Base-by-base conservation (phyloP, 2,888 invertebrate genomes). In the Pemphredon lugubris region DNA sequence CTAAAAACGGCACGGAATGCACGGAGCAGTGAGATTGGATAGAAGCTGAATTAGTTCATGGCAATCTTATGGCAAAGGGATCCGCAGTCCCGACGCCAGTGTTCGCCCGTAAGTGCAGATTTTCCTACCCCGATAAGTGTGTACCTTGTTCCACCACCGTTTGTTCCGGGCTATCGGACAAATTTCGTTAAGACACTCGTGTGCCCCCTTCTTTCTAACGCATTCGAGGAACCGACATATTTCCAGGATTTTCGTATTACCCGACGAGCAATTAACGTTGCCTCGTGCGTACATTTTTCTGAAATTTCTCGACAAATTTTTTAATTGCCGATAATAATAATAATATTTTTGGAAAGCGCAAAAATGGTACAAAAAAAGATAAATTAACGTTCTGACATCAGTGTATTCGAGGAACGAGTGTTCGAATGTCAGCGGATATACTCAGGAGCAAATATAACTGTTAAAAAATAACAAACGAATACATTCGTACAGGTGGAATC, bases 1-100 rank as follows among this genome's bases (percentile, higher is more conserved):
- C 77, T 83, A 84, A 86, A 86, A 84, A 87, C 82, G 74, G 69
- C 70, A 60, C 63, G 59, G 69, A 83, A 83, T 82, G 81, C 79
- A 82, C 79, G 77, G 7, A 73, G 69, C 64, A 73, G 67, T 69
- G 75, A 75, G 79, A 81, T 85, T 83, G 82, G 81, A 68, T 81
- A 81, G 69, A 72, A 63, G 76, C 70, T 73, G 75, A 83, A 83
- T 75, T 76, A 81, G 78, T 82, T 75, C 73, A 76, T 75, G 75
- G 77, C 69, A 79, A 76, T 75, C 73, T 73, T 72, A 72, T 74
- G 74, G 54, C 57, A 76, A 59, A 70, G 68, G 71, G 69, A 77
- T 75, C 75, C 58, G 66, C 67, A 50, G 47, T 42, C 14, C 34
- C 30, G 11, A 26, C 21, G 37, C 39, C 20, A 11, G 20, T 16